Conservation (phyloP, 2,888 invertebrate genomes). For the Dryobota labecula region DNA sequence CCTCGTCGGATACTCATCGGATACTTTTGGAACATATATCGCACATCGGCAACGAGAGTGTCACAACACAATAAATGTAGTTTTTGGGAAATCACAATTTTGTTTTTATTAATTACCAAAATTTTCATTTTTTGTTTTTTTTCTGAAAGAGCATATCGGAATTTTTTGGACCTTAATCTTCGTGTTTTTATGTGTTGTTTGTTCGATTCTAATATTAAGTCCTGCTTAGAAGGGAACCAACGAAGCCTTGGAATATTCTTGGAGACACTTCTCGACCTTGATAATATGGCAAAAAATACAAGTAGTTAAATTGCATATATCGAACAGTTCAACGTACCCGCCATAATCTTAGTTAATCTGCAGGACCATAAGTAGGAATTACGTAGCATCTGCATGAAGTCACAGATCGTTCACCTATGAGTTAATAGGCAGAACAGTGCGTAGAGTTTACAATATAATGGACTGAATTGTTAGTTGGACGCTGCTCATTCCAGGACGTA, state of each 20-base stretch:
- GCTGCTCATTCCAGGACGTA: constrained; percentile 22
- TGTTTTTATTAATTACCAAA: too few species aligned
- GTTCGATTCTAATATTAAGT: background rate
- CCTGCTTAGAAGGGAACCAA: background rate
- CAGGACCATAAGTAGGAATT: background rate
- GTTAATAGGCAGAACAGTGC: constrained; percentile 6
- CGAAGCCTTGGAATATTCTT: background rate
- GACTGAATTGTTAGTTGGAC: background rate
- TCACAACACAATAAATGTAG: too few species aligned
- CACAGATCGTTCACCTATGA: constrained; percentile 41
- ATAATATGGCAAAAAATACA: background rate
- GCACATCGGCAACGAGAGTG: too few species aligned
- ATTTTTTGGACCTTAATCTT: too few species aligned
- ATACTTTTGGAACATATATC: background rate
- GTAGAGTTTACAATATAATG: constrained; percentile 18
- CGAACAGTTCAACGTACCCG: background rate
- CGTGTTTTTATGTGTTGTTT: too few species aligned
- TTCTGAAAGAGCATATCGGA: too few species aligned
- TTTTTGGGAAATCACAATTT: too few species aligned
- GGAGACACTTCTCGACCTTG: background rate
- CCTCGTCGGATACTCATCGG: too few species aligned
- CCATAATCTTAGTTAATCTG: background rate
- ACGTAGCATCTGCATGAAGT: constrained; percentile 21
- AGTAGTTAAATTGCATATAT: background rate
- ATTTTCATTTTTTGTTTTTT: too few species aligned